A percentile compares a stretch with the other conserved stretches of the same genome.
Evolutionary conservation across 2,888 invertebrate genomes (phyloP).

Genomic region (Pedicia rivosa): DNA sequence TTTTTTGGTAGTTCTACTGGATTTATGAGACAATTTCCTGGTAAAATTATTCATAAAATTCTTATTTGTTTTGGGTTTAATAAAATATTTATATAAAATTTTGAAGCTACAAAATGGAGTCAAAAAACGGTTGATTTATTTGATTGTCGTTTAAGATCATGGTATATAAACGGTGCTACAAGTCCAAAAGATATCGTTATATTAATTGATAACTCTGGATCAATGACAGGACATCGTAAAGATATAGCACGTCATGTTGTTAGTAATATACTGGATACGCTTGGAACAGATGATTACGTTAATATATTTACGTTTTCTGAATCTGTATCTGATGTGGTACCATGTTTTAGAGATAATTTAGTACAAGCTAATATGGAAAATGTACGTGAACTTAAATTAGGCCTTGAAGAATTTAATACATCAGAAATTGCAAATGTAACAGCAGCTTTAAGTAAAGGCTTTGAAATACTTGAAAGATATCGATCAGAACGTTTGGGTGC

Average conservation of each 20-base stretch:
- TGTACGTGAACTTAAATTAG: conserved; percentile 64
- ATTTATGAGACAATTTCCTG: conserved; percentile 93
- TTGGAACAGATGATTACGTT: conserved; percentile 96
- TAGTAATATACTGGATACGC: conserved; percentile 81
- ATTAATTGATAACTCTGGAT: conserved; percentile 77
- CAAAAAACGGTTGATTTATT: conserved; percentile 78
- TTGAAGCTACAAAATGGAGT: conserved; percentile 67
- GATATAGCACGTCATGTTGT: conserved; percentile 84
- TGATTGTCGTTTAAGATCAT: conserved; percentile 85
- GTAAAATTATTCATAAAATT: too few relatives aligned
- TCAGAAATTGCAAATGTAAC: conserved; percentile 90
- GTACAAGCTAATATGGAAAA: conserved; percentile 85
- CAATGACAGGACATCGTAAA: conserved; percentile 75
- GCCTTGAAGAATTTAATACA: conserved; percentile 61
- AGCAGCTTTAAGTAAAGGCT: conserved; percentile 73
- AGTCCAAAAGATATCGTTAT: conserved; percentile 88
- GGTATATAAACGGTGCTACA: conserved; percentile 97
- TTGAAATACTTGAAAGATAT: conserved; percentile 61
- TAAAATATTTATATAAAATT: too few relatives aligned
- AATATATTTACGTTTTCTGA: conserved; percentile 88
- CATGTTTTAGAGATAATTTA: conserved; percentile 76
- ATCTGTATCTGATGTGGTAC: conserved; percentile 62
- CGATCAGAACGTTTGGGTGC: conserved; percentile 48
- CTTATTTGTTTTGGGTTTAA: too few relatives aligned
- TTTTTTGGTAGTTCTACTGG: conserved; percentile 96